Base-by-base conservation (phyloP, 2,888 invertebrate species). In the Rhamphomyia laevipes region DNA sequence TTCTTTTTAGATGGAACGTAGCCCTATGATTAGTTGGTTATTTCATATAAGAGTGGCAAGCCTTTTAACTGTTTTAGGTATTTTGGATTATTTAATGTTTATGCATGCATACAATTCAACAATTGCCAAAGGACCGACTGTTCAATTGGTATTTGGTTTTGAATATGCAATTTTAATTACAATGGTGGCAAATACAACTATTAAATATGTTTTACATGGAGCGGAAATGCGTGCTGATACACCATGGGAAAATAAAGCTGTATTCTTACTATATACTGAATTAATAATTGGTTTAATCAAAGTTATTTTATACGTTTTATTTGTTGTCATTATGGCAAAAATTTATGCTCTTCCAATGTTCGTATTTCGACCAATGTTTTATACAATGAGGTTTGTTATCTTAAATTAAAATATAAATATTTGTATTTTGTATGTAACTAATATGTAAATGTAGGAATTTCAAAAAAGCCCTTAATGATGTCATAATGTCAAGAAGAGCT, bases 231-330 rank as follows among this genome's bases (percentile, higher is more conserved):
- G 70, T 30, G 65, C 66, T 46, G 94, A 97, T 64, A 90, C 88
- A 41, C 96, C 96, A 0, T 99, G 99, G 99, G 99, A 99, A 68
- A 94, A 92, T 68, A 99, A 99, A 71, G 96, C 97, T 11, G 95
- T 97, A 0, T 97, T 94, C 63, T 73, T 99, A 37, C 75, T 99
- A 2, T 97, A 99, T 66, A 91, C 95, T 0, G 99, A 99, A 71
- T 76, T 99, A 49, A 80, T 94, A 35, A 91, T 97, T 73, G 96
- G 96, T 53, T 75, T 86, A 48, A 77, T 86, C 45, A 85, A 85
- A 72, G 84, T 82, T 31, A 82, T 94, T 40, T 75, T 99, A 41
- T 99, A 97, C 67, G 77, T 93, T 46, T 78, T 88, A 35, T 99
- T 99, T 68, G 90, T 96, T 53, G 81, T 86, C 13, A 88, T 97